phyloP scores from a whole-genome alignment of 2,888 invertebrate genomes.

The Dusona sp. region DNA sequence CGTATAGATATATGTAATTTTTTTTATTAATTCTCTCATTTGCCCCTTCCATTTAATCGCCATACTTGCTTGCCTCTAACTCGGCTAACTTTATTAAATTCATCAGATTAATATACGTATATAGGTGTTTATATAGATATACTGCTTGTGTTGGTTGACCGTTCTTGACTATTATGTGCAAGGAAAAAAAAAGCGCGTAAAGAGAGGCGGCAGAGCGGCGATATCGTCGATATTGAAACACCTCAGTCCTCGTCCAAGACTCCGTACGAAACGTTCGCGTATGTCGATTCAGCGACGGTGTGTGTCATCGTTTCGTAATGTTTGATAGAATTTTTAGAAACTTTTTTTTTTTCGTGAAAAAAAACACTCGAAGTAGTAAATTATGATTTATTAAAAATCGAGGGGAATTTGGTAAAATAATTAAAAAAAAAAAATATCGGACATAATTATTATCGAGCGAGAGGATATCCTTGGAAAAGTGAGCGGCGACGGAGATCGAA shows the following conservation, averaged over 20 bases:
- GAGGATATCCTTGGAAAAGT: neutral
- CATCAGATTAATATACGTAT: neutral
- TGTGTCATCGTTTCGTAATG: neutral
- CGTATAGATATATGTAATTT: conserved; percentile 18
- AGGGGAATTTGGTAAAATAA: neutral
- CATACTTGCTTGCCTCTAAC: conserved; percentile 18
- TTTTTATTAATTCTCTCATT: conserved; percentile 15
- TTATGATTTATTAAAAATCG: neutral
- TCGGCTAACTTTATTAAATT: neutral
- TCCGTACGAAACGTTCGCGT: conserved; percentile 57
- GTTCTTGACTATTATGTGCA: conserved; percentile 15
- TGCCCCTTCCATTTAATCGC: conserved; percentile 7
- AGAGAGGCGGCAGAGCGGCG: conserved; percentile 26
- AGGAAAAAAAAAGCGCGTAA: conserved; percentile 10
- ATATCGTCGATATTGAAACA: conserved; percentile 54
- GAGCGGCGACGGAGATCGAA: neutral
- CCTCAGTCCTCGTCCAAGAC: conserved; percentile 61
- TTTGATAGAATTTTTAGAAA: neutral
- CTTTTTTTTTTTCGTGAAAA: neutral
- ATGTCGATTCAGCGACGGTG: neutral
- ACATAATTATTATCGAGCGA: too few relatives aligned
- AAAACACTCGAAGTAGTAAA: neutral
- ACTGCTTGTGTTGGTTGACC: conserved; percentile 41
- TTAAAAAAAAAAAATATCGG: too few relatives aligned
- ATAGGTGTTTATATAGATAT: neutral